These are phyloP conservation scores for Mesitornis unicolor DNA, from an alignment of 2,113 vertebrate genomes.

Conservation along the genomic window DNA sequence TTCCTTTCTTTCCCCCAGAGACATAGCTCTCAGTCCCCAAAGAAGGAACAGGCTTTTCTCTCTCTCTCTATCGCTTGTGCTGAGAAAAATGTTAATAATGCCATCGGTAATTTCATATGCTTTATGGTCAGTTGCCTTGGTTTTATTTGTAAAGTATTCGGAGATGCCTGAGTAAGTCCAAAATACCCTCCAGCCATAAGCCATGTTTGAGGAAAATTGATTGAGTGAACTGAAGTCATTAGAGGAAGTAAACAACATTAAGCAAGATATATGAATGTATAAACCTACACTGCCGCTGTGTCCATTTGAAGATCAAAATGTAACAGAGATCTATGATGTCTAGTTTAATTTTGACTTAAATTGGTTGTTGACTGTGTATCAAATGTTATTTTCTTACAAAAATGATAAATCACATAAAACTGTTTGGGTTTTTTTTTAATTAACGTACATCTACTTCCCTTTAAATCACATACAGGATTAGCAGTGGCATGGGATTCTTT, in stretches of 20 bases:
- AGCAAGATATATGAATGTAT: background rate
- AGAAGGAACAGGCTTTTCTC: background rate
- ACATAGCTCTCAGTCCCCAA: background rate
- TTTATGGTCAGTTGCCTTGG: background rate
- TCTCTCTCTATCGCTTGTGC: background rate
- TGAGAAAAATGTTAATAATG: background rate
- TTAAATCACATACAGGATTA: background rate
- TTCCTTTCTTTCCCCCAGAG: background rate
- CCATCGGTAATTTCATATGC: background rate
- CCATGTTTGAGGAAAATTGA: background rate
- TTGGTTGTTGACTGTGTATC: background rate
- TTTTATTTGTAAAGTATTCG: background rate
- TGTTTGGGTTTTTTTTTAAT: background rate
- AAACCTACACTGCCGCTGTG: background rate
- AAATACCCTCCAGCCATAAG: slow-evolving; percentile 12
- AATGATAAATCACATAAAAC: background rate
- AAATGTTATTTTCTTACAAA: background rate
- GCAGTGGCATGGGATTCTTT: background rate
- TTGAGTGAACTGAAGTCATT: slow-evolving; percentile 18
- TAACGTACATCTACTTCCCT: background rate
- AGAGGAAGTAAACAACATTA: slow-evolving; percentile 25
- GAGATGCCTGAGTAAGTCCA: background rate
- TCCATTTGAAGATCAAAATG: background rate
- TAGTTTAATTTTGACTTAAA: background rate
- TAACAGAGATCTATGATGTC: background rate